Evolutionary conservation across 2,113 vertebrate genomes (phyloP), one percentile per base, ranked within the genome.

Genomic region (Anguilla rostrata): DNA sequence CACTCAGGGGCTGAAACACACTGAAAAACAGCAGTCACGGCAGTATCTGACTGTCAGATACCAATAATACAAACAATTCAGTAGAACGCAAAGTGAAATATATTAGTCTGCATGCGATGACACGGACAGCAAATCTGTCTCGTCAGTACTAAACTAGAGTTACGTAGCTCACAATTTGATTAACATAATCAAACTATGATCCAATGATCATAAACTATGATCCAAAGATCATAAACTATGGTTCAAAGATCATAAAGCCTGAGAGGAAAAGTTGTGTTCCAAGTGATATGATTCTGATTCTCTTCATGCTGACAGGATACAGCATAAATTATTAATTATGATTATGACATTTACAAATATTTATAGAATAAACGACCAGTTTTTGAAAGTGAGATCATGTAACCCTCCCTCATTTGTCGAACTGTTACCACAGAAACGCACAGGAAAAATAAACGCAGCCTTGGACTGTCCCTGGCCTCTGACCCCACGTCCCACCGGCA

Each of bases 381-480:
- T 43, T 29, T 46, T 49, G 20, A 15, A 18, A 71, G 78, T 40
- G 9, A 78, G 86, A 82, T 87, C 29, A 71, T 9, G 39, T 66
- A 46, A 66, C 57, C 75, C 84, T 71, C 40, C 3, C 18, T 5
- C n/a, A 57, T 81, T 46, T 34, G 56, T 46, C 41, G 63, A 81
- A 26, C 29, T n/a, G 39, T 87, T 26, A 81, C 81, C 84, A 87
- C 40, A 56, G 86, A 49, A 82, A 89, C 85, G 41, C 88, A 88
- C 79, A 11, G 14, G 7, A 39, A 29, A 57, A 49, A 60, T 75
- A 89, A 85, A 88, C 63, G 60, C 29, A 88, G 86, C 87, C 78
- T 84, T 85, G 79, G 57, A 88, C 78, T 84, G 57, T 90, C 86
- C 81, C 60, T 88, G 34, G 88, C 78, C 34, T 84, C 71, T 79